phyloP scores from a whole-genome alignment of 2,113 vertebrate species.

The Pelusios castaneus region DNA sequence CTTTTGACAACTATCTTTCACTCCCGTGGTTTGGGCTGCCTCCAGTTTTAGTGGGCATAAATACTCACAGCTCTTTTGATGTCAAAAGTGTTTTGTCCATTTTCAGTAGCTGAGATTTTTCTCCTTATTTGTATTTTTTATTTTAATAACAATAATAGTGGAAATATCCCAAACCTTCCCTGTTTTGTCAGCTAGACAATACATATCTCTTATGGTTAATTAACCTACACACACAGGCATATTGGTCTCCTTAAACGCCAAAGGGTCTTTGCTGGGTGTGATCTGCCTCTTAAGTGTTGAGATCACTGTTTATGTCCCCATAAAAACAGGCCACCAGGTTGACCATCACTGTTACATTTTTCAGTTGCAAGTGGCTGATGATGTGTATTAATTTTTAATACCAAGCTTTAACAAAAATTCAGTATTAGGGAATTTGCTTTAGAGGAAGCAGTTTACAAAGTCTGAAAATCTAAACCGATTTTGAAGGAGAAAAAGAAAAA shows the following conservation, averaged over 20 bases:
- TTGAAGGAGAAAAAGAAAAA: not conserved
- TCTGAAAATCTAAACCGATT: not conserved
- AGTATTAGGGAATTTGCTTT: not conserved
- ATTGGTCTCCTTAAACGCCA: not conserved
- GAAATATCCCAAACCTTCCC: not conserved
- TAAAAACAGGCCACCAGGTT: rapidly evolving
- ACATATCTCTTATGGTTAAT: not conserved
- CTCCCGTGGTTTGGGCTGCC: not conserved
- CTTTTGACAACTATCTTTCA: not conserved
- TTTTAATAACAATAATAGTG: not conserved
- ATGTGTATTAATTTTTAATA: not conserved
- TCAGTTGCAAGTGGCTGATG: not conserved
- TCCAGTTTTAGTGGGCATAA: not conserved
- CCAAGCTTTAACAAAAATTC: not conserved
- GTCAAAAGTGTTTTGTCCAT: no score
- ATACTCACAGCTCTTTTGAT: not conserved
- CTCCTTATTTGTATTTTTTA: not conserved
- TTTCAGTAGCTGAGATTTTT: not conserved
- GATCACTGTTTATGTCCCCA: rapidly evolving
- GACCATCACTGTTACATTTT: not conserved
- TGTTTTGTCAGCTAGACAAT: not conserved
- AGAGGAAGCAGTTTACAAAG: not conserved
- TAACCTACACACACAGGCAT: not conserved
- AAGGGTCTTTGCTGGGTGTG: not conserved
- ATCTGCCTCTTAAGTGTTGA: not conserved